Percentiles rank a stretch among this genome's conserved stretches.
phyloP scores from a whole-genome alignment of 2,113 vertebrate genomes.

The Bettongia penicillata region DNA sequence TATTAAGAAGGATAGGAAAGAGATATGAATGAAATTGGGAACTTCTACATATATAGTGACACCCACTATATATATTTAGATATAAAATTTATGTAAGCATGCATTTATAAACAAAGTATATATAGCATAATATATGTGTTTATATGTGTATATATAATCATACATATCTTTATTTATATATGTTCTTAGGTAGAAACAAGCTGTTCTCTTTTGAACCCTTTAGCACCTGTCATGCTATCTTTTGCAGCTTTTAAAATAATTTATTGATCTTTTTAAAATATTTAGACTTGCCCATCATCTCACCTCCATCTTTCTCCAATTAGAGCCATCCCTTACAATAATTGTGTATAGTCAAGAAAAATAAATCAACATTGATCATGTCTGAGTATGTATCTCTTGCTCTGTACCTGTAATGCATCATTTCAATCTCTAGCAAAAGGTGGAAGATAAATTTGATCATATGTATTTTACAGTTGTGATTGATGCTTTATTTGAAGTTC shows the following conservation, averaged over 20 bases:
- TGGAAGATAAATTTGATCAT: too few species aligned
- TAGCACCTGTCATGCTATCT: neutral
- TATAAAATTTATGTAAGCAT: neutral
- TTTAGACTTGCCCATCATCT: neutral
- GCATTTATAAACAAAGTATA: neutral
- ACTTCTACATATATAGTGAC: neutral
- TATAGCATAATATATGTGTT: neutral
- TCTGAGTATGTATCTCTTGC: neutral
- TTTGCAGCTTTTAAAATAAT: neutral
- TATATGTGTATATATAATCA: too few species aligned
- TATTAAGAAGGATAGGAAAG: neutral
- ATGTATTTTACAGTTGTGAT: too few species aligned
- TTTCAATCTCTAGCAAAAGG: too few species aligned
- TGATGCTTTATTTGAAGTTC: too few species aligned
- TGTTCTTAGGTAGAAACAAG: neutral
- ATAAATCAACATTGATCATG: neutral
- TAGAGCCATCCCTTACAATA: neutral
- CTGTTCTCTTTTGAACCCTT: neutral
- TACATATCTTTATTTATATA: neutral
- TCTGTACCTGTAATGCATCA: too few species aligned
- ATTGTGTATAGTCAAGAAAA: neutral
- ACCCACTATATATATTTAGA: neutral
- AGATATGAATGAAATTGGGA: neutral
- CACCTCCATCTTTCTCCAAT: neutral
- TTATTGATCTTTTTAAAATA: neutral